Evolutionary conservation across 1,140 invertebrate genomes (phyloP), one percentile per base, ranked within the genome.

Genomic region (Elymnias hypermnestra): DNA sequence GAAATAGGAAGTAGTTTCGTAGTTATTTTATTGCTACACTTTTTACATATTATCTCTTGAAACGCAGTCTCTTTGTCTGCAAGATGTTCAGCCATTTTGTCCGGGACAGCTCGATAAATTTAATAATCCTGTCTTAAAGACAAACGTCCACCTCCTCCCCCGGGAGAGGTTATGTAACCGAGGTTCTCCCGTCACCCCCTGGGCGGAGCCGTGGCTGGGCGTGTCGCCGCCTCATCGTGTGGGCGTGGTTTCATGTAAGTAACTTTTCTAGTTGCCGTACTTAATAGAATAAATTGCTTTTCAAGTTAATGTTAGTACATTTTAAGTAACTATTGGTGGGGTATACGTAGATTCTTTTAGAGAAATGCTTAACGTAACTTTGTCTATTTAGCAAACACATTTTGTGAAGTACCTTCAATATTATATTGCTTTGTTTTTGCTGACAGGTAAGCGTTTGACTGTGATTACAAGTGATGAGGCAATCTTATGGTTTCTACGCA

Each of bases 121-220:
- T 69, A 72, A 73, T 76, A 72, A 72, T 53, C 54, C 58, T 45
- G 51, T 44, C 29, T 53, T 56, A 54, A 58, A 62, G 55, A 58
- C 60, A 63, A 71, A 54, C 57, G 52, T 52, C 56, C 71, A 53
- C 68, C 66, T 57, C 23, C 54, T 65, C 55, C 60, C 71, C 67
- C 14, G 47, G 45, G 48, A 58, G 53, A 56, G 52, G 44, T 61
- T 51, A 65, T 62, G 55, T 68, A 68, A 70, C 54, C 51, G 58
- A n/a, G 63, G 57, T 40, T 43, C 38, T 46, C 44, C n/a, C n/a
- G n/a, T n/a, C n/a, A n/a, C 45, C 35, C 36, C 23, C 25, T 44
- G 31, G 65, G 67, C 60, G 68, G 54, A 61, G 45, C 25, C n/a
- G n/a, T n/a, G n/a, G n/a, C n/a, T n/a, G n/a, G n/a, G n/a, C n/a